Percentiles rank a stretch among this genome's conserved stretches.
phyloP scores from a whole-genome alignment of 2,797 vertebrate species.

The Synaphobranchus kaupii region DNA sequence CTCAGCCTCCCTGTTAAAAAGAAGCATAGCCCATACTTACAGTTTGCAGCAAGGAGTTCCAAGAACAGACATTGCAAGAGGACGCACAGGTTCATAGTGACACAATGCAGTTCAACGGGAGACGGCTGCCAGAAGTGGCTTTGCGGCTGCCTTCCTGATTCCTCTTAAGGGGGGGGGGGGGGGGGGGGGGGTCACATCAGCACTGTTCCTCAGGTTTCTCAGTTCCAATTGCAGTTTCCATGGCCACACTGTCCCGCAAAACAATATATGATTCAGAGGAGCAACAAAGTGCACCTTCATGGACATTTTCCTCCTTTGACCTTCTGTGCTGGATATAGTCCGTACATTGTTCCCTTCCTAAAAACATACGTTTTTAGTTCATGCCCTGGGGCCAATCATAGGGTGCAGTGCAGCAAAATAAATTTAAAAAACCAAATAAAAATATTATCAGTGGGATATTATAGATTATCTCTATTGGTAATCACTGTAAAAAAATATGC shows the following conservation, averaged over 20 bases:
- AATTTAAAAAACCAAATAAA: neutral
- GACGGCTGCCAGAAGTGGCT: constrained; percentile 43
- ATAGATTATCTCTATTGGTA: neutral
- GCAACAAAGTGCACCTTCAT: constrained; percentile 25
- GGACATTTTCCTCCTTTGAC: neutral
- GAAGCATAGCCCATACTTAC: constrained; percentile 62
- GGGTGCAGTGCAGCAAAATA: neutral
- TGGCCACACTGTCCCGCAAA: constrained; percentile 62
- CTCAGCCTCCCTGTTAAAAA: neutral
- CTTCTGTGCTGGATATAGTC: neutral
- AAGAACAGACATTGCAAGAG: constrained; percentile 60
- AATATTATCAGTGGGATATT: neutral
- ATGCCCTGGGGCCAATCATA: neutral
- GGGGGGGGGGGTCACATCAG: constrained; percentile 55
- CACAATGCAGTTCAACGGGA: constrained; percentile 41
- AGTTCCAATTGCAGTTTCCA: constrained; percentile 79
- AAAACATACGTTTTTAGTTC: neutral
- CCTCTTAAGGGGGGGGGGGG: constrained; percentile 42
- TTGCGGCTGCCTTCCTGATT: constrained; percentile 48
- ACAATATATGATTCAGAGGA: constrained; percentile 72
- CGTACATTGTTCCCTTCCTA: neutral
- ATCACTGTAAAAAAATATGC: neutral
- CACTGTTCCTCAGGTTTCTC: constrained; percentile 71
- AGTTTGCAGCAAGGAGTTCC: constrained; percentile 58
- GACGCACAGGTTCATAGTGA: constrained; percentile 64